These are phyloP conservation scores for Leontopithecus rosalia DNA, from an alignment of 2,797 vertebrate species.

Conservation along the genomic window DNA sequence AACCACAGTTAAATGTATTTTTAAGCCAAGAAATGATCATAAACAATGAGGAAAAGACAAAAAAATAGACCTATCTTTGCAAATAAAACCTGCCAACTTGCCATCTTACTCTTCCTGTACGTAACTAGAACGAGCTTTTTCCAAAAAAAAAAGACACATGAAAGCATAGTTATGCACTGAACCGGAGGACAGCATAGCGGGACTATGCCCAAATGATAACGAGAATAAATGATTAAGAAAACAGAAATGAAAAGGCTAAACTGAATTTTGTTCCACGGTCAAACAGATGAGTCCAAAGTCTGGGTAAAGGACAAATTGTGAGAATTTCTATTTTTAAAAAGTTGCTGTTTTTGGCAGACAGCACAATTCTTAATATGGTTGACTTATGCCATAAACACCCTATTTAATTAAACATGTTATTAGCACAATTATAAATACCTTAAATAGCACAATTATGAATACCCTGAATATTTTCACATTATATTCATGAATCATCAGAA, in stretches of 20 bases:
- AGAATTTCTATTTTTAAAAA: not conserved
- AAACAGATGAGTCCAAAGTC: not conserved
- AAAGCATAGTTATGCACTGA: slow-evolving; percentile 8
- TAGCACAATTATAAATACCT: not conserved
- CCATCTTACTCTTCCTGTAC: not conserved
- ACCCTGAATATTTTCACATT: not conserved
- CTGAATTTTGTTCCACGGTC: not conserved
- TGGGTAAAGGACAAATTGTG: not conserved
- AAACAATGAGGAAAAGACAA: slow-evolving; percentile 43
- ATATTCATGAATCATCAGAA: slow-evolving; percentile 34
- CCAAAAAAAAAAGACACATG: not conserved
- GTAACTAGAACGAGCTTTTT: slow-evolving; percentile 14
- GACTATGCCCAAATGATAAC: not conserved
- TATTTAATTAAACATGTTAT: not conserved
- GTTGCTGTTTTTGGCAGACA: not conserved
- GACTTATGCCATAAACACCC: not conserved
- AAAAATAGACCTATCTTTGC: not conserved
- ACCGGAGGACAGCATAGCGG: not conserved
- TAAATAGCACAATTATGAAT: slow-evolving; percentile 6
- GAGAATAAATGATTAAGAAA: not conserved
- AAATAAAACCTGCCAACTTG: slow-evolving; percentile 34
- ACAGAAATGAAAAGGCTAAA: slow-evolving; percentile 13
- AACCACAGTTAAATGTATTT: not conserved
- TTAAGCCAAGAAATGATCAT: slow-evolving; percentile 7
- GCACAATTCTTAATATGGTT: not conserved